Conservation (phyloP, 92 coral and sea anemone species). For the Anthopleura xanthogrammica region DNA sequence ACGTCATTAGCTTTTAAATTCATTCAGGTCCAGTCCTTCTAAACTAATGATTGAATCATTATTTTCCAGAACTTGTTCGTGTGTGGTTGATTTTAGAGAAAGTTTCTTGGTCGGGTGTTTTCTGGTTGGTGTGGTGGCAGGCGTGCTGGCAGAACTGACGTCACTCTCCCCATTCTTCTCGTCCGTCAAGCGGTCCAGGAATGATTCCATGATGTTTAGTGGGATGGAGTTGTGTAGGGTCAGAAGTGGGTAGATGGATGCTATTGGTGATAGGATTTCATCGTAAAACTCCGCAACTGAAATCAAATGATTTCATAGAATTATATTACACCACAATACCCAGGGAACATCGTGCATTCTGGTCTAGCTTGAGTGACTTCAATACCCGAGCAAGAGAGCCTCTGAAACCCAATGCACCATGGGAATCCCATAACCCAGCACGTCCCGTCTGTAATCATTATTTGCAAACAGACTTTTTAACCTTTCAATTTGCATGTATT, state of each 20-base stretch:
- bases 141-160: constrained; percentile 56
- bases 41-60: constrained; percentile 23
- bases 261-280: constrained; percentile 58
- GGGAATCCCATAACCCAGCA: too few species aligned
- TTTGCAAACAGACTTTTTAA: too few species aligned
- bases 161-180: constrained; percentile 40
- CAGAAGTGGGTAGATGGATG: constrained; percentile 62
- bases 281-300: constrained; percentile 77
- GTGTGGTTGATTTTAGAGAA: constrained; percentile 37
- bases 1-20: constrained; percentile 6
- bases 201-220: constrained; percentile 60
- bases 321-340: too few species aligned
- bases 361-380: too few species aligned
- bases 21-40: constrained; percentile 48
- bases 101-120: constrained; percentile 55
- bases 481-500: too few species aligned
- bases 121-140: constrained; percentile 54
- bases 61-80: constrained; percentile 38
- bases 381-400: too few species aligned
- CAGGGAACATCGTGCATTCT: too few species aligned
- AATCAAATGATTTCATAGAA: neutral
- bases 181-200: constrained; percentile 49
- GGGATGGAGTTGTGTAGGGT: constrained; percentile 72
- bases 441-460: too few species aligned
- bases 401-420: too few species aligned